Evolutionary conservation across 1,140 invertebrate species (phyloP), one percentile per base, ranked within the genome.

Genomic region (Latrodectus geometricus): DNA sequence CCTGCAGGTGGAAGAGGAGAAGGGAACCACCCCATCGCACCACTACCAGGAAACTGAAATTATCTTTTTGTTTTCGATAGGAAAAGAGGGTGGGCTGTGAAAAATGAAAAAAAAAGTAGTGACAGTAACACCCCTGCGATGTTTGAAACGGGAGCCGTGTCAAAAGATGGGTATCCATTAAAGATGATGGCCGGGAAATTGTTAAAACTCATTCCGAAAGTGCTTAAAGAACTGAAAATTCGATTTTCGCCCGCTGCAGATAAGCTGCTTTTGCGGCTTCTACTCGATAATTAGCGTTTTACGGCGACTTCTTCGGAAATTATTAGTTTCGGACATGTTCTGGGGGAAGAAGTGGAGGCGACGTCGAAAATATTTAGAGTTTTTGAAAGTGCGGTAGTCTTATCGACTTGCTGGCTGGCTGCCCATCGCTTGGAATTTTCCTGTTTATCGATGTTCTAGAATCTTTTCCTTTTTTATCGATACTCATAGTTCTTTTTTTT

Each of bases 161-260:
- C 48, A 50, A 21, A 56, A 76, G 61, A 56, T 76, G 54, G 20
- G 21, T 76, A 76, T 76, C 74, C 74, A 76, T 76, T 76, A 76
- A 61, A 76, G 74, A 56, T 76, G 52, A 76, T 76, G 52, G 74
- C n/a, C 20, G 50, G 61, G 61, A 76, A 76, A 76, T 76, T 50
- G 74, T 76, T 76, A 76, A 76, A 76, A 76, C 74, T 76, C 74
- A 76, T 76, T 76, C 74, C 74, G 15, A 61, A 76, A 76, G 74
- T 76, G 52, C 74, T 76, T 76, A 76, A 65, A 65, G 52, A 76
- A 76, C 50, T 23, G 21, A 56, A 61, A 54, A 61, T 76, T 56
- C 74, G 54, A 76, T 76, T 76, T 17, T 61, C 61, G 1, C 12
- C n/a, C n/a, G 12, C n/a, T 54, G n/a, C 23, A 56, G 61, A 76